Evolutionary conservation across 2,888 invertebrate genomes (phyloP).

Genomic region (Drosophila greeni): DNA sequence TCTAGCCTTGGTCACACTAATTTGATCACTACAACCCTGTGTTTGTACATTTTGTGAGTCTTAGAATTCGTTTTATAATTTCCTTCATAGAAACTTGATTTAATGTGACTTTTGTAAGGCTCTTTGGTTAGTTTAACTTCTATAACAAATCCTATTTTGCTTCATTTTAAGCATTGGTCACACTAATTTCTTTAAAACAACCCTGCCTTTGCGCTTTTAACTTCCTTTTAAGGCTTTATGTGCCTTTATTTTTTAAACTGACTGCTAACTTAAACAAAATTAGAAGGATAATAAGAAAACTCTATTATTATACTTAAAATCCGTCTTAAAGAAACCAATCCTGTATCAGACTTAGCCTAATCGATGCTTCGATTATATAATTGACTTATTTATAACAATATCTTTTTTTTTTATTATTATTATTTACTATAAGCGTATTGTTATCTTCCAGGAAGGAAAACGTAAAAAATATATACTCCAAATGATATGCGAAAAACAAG

Average conservation of each 20-base stretch:
- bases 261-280: neutral
- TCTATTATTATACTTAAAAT: neutral
- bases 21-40: neutral
- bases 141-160: too few species aligned
- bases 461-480: slow-evolving; percentile 14
- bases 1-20: neutral
- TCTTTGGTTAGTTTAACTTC: too few species aligned
- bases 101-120: too few species aligned
- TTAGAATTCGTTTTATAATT: too few species aligned
- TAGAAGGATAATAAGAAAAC: too few species aligned
- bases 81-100: too few species aligned
- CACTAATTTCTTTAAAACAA: neutral
- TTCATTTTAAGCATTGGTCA: too few species aligned
- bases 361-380: slow-evolving; percentile 8
- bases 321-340: neutral
- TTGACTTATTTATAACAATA: neutral
- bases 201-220: neutral
- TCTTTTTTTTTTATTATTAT: slow-evolving; percentile 7
- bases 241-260: neutral
- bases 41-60: neutral
- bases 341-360: neutral
- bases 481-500: neutral
- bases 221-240: neutral
- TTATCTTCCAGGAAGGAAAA: slow-evolving; percentile 1
- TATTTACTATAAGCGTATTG: slow-evolving; percentile 8